Conservation (phyloP, 2,113 vertebrate species). For the Megaleporinus macrocephalus region DNA sequence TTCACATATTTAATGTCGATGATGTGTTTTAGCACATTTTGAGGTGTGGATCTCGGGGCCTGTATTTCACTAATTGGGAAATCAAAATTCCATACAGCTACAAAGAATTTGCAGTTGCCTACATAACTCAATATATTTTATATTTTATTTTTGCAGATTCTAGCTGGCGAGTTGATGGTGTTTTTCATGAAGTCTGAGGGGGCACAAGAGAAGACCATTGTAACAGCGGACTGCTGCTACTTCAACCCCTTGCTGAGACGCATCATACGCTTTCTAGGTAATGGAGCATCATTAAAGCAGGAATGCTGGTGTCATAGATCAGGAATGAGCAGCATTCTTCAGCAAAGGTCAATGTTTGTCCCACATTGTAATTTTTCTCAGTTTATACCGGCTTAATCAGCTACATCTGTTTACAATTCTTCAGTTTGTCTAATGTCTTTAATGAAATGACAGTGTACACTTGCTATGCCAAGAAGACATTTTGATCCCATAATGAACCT, state of each 20-base stretch:
- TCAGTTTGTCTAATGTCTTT: neutral
- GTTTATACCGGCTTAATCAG: too few species aligned
- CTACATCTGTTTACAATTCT: neutral
- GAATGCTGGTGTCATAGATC: neutral
- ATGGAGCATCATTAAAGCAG: slow-evolving; percentile 26
- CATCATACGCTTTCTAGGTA: slow-evolving; percentile 90
- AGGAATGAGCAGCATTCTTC: neutral
- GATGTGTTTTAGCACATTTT: neutral
- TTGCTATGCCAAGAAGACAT: too few species aligned
- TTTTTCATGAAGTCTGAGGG: slow-evolving; percentile 84
- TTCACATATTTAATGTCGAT: neutral
- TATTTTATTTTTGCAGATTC: slow-evolving; percentile 75
- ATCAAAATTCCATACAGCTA: neutral
- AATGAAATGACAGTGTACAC: neutral
- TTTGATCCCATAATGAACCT: too few species aligned
- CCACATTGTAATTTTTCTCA: too few species aligned
- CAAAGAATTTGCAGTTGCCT: neutral
- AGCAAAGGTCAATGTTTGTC: neutral
- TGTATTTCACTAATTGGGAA: neutral
- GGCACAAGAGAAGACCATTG: slow-evolving; percentile 86
- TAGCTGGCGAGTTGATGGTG: slow-evolving; percentile 85
- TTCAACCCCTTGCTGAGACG: slow-evolving; percentile 89
- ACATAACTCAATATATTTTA: neutral
- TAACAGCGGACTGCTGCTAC: slow-evolving; percentile 89
- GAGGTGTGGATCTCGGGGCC: neutral